These are phyloP conservation scores for Tethea ocularis DNA, from an alignment of 2,888 invertebrate species.

Conservation along the genomic window DNA sequence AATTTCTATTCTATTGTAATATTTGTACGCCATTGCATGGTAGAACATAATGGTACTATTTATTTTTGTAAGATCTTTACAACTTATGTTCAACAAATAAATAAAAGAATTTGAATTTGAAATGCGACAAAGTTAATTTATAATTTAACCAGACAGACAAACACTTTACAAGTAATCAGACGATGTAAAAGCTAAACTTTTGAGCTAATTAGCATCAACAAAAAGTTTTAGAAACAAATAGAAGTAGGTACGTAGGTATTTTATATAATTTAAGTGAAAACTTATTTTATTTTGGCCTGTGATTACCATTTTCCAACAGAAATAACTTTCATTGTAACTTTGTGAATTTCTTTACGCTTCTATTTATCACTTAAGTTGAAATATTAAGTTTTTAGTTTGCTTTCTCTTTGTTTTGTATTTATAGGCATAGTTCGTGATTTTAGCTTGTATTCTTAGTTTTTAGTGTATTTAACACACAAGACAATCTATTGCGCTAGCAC, in stretches of 20 bases:
- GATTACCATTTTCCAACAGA: neutral
- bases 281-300: neutral
- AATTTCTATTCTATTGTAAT: too few species aligned
- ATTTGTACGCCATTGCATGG: too few species aligned
- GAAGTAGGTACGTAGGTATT: too few species aligned
- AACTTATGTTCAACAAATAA: too few species aligned
- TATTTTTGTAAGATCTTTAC: too few species aligned
- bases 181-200: neutral
- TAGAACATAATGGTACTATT: too few species aligned
- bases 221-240: neutral
- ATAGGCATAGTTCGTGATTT: neutral
- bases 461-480: too few species aligned
- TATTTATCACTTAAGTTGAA: neutral
- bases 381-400: neutral
- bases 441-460: too few species aligned
- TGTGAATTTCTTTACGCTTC: neutral
- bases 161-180: neutral
- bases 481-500: too few species aligned
- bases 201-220: neutral
- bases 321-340: neutral
- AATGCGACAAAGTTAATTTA: too few species aligned
- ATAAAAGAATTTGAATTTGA: too few species aligned
- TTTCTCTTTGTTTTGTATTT: neutral
- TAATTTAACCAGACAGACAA: neutral
- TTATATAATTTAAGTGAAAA: neutral